Conservation (phyloP, 2,113 vertebrate genomes). For the Sceloporus undulatus region DNA sequence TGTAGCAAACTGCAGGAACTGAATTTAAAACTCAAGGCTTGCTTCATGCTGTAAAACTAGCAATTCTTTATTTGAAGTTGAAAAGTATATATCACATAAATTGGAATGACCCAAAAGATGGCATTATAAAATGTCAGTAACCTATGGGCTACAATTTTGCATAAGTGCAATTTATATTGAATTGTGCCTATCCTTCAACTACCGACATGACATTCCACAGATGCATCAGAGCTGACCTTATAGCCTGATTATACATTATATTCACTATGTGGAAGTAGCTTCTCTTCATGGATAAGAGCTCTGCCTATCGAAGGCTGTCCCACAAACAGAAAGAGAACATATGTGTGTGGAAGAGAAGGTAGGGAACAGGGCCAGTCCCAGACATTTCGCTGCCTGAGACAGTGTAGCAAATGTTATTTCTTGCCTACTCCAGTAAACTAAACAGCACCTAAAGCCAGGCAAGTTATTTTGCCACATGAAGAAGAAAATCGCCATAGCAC, state of each 20-base stretch:
- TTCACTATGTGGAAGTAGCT: not conserved
- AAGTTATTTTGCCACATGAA: not conserved
- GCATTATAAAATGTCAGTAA: conserved; percentile 75
- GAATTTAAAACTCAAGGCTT: conserved; percentile 70
- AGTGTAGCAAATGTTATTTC: not conserved
- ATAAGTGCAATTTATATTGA: conserved; percentile 66
- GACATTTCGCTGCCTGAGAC: not conserved
- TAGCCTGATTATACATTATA: not conserved
- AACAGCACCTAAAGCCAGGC: not conserved
- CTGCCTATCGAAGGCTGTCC: not conserved
- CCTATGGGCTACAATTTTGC: conserved; percentile 67
- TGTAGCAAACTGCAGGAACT: conserved; percentile 45
- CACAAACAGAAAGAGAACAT: not conserved
- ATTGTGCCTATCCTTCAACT: conserved; percentile 55
- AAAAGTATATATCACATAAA: conserved; percentile 55
- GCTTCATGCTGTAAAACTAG: conserved; percentile 68
- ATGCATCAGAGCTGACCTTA: conserved; percentile 21
- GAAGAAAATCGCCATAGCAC: no score
- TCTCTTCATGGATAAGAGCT: not conserved
- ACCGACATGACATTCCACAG: not conserved
- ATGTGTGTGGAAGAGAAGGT: not conserved
- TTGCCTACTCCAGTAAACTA: not conserved
- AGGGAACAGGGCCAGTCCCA: not conserved
- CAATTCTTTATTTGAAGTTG: conserved; percentile 67
- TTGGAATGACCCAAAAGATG: conserved; percentile 63